Conservation (phyloP, 2,113 vertebrate species). For the Pan troglodytes region NHGRI_mPanTro3-v2.1_pri NC_072408.2:108175001-108175500, state of each 20-base stretch:
- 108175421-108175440: constrained; percentile 19
- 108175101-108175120: background rate
- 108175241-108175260: background rate
- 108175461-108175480: constrained; percentile 95
- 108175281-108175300: background rate
- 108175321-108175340: background rate
- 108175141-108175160: background rate
- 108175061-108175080: background rate
- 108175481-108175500: constrained; percentile 90
- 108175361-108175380: background rate
- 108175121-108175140: background rate
- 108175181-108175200: background rate
- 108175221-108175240: background rate
- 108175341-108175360: background rate
- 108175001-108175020: background rate
- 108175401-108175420: background rate
- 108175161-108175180: background rate
- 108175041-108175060: background rate
- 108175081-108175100: background rate
- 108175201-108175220: background rate
- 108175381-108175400: background rate
- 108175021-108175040: background rate
- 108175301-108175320: background rate
- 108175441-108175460: constrained; percentile 92
- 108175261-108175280: background rate